A percentile compares a stretch with the other conserved stretches of the same genome.
Evolutionary conservation across 2,797 vertebrate genomes (phyloP).

Genomic region (Acropternis orthonyx): DNA sequence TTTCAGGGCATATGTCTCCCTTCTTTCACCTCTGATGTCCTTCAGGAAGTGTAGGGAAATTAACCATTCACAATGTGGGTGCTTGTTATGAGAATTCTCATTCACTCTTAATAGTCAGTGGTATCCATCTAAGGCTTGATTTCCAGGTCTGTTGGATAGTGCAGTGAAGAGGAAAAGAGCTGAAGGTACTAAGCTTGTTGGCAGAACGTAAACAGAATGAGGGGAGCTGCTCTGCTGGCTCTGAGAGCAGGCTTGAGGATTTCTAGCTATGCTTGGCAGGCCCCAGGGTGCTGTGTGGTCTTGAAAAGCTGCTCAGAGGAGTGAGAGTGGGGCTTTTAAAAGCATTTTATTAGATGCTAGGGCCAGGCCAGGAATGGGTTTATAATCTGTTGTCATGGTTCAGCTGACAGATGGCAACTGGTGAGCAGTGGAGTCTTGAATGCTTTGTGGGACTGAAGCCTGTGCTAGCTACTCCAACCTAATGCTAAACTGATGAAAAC

Average conservation of each 20-base stretch:
- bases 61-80: slow-evolving; percentile 61
- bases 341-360: slow-evolving; percentile 18
- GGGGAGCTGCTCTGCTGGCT: not conserved
- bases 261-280: not conserved
- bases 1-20: not conserved
- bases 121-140: slow-evolving; percentile 61
- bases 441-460: not conserved
- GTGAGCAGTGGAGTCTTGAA: not conserved
- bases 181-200: not conserved
- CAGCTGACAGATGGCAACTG: slow-evolving; percentile 29
- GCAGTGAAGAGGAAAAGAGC: slow-evolving; percentile 16
- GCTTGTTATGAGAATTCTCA: slow-evolving; percentile 70
- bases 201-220: not conserved
- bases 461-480: not conserved
- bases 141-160: not conserved
- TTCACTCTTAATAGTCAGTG: slow-evolving; percentile 61
- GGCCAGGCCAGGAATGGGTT: not conserved
- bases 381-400: slow-evolving; percentile 24
- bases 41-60: slow-evolving; percentile 53
- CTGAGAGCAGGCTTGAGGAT: not conserved
- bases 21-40: slow-evolving; percentile 56
- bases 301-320: not conserved
- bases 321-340: not conserved
- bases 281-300: not conserved
- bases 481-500: not conserved